These are phyloP conservation scores for Mylabris phalerata DNA, from an alignment of 1,140 invertebrate species.

Conservation along the genomic window DNA sequence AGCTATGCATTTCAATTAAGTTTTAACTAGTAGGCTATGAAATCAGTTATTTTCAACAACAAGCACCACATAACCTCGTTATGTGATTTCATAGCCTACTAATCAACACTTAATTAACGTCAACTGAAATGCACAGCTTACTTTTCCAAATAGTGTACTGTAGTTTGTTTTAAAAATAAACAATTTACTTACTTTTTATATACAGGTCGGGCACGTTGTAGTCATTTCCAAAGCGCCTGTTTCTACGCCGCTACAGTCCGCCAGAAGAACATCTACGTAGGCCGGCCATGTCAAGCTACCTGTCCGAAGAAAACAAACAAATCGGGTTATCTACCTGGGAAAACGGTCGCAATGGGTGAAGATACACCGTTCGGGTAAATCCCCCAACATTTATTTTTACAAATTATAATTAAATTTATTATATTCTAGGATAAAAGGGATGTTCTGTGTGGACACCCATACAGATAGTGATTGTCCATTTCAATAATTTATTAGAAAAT, in stretches of 20 bases:
- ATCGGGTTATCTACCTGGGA: conserved; percentile 43
- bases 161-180: no score
- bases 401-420: conserved; percentile 11
- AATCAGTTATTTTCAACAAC: no score
- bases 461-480: conserved; percentile 55
- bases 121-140: no score
- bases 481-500: conserved; percentile 27
- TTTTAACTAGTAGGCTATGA: no score
- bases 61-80: no score
- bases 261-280: conserved; percentile 47
- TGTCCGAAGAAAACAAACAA: conserved; percentile 47
- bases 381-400: background rate
- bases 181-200: no score
- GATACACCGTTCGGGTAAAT: conserved; percentile 47
- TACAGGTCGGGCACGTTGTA: conserved; percentile 52
- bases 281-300: conserved; percentile 50
- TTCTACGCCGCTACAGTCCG: conserved; percentile 55
- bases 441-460: conserved; percentile 53
- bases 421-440: conserved; percentile 50
- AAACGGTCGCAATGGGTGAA: conserved; percentile 49
- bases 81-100: no score
- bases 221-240: conserved; percentile 61
- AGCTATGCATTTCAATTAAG: no score
- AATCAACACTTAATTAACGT: no score
- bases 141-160: no score